These are phyloP conservation scores for Dallia pectoralis DNA, from an alignment of 2,797 vertebrate species.

Conservation along the genomic window DNA sequence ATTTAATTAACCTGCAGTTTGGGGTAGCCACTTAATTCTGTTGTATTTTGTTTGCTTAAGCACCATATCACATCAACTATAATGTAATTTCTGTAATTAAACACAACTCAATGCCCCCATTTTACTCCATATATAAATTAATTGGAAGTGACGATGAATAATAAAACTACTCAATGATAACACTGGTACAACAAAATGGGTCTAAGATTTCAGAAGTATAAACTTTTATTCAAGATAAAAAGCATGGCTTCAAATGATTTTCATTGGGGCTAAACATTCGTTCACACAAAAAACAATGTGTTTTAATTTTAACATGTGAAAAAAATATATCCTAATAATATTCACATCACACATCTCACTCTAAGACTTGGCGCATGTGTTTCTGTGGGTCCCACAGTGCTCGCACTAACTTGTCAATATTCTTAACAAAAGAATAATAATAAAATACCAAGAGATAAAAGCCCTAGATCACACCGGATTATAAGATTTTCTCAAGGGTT, in stretches of 20 bases:
- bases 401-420: neutral
- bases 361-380: neutral
- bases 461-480: neutral
- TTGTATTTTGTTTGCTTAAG: too few species aligned
- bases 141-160: too few species aligned
- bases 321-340: neutral
- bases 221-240: neutral
- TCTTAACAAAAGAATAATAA: neutral
- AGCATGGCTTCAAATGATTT: neutral
- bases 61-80: too few species aligned
- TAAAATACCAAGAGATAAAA: neutral
- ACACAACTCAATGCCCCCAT: too few species aligned
- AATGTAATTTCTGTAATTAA: too few species aligned
- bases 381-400: neutral
- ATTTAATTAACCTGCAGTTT: too few species aligned
- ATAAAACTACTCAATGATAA: too few species aligned
- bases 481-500: neutral
- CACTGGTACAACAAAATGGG: too few species aligned
- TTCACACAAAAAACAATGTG: neutral
- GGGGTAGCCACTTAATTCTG: too few species aligned
- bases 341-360: neutral
- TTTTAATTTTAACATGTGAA: neutral
- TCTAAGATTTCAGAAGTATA: neutral
- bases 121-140: too few species aligned
- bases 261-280: neutral